Conservation (phyloP, 2,888 invertebrate genomes). For the Erebia palarica region DNA sequence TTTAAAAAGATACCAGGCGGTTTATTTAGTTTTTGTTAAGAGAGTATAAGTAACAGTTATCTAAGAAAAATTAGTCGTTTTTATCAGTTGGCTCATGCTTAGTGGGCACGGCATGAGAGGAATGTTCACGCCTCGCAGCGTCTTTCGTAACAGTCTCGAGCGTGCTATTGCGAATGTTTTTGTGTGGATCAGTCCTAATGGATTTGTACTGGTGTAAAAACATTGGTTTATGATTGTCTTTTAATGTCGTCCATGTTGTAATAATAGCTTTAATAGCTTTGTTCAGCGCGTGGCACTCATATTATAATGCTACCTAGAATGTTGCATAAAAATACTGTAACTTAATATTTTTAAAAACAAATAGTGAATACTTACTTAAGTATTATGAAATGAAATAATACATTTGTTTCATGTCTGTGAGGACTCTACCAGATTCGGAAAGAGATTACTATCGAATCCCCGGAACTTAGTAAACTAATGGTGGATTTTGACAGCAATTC, state of each 20-base stretch:
- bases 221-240: constrained; percentile 14
- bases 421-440: too few relatives aligned
- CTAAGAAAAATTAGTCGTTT: constrained; percentile 61
- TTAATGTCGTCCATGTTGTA: constrained; percentile 17
- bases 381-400: too few relatives aligned
- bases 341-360: too few relatives aligned
- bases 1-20: too few relatives aligned
- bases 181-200: constrained; percentile 41
- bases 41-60: constrained; percentile 46
- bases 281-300: constrained; percentile 1
- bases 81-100: constrained; percentile 71
- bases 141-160: constrained; percentile 78
- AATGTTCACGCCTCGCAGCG: constrained; percentile 78
- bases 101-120: constrained; percentile 62
- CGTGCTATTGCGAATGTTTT: constrained; percentile 79
- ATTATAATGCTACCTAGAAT: neutral
- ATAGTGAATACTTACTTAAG: too few relatives aligned
- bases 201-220: constrained; percentile 30
- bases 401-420: too few relatives aligned
- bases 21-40: too few relatives aligned
- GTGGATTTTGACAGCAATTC: too few relatives aligned
- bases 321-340: too few relatives aligned
- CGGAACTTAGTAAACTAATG: too few relatives aligned
- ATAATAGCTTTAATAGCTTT: constrained; percentile 2
- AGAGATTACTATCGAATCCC: too few relatives aligned